Base-by-base conservation (phyloP, 2,113 vertebrate genomes). In the Morone chrysops region DNA sequence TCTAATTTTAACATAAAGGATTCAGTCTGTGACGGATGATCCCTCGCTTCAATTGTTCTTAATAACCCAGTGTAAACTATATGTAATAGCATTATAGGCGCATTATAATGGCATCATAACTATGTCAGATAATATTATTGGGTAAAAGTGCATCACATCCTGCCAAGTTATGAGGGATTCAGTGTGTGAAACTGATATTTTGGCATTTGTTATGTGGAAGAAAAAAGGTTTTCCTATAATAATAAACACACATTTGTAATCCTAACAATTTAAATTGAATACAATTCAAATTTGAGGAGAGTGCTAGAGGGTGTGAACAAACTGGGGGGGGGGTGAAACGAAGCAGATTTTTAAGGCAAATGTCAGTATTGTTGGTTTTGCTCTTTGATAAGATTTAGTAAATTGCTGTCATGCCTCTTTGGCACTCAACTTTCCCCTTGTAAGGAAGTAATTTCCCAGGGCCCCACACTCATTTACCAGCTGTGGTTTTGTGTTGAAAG, bases 401-500 rank as follows among this genome's bases (percentile, higher is more conserved):
- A 72, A 80, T 69, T 62, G 47, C 31, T 45, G 12, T 40, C 38
- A 38, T 20, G 25, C 53, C 59, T 9, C 56, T 50, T n/a, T 66
- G 56, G 14, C 50, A 8, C 20, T 76, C 47, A 31, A 20, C 16
- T 47, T 22, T 69, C 25, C 9, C 9, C 9, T 11, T 56, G 17
- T 22, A 6, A 68, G 59, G 12, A 8, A 76, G 36, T 5, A 14
- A 11, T 69, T 56, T 57, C 73, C 74, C 68, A 63, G 70, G n/a
- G 25, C 45, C 16, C 61, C 43, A 47, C 17, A 22, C 41, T 75
- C 51, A 31, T 67, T 50, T 22, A 75, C n/a, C 85, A 79, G 62
- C 80, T 78, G 73, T 63, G 73, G 61, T 5, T 69, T 47, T 38
- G 41, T 83, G 80, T 38, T 85, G 73, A 85, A 77, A 54, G 72